Conservation (phyloP, 2,797 vertebrate genomes). For the Gymnoscopelus braueri region DNA sequence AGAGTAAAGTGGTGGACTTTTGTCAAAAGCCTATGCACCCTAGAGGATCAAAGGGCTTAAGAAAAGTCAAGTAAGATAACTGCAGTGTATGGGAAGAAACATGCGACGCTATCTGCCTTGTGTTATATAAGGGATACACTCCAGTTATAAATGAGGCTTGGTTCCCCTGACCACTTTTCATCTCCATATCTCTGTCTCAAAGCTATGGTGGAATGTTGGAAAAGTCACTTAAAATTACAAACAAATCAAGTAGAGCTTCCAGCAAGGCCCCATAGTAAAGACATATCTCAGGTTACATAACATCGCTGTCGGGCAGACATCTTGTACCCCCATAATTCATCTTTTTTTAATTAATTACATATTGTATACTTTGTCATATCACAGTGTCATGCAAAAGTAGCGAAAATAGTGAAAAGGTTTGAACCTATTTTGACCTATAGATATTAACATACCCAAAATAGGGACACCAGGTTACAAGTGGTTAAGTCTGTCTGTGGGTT, state of each 20-base stretch:
- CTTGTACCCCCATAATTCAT: no score
- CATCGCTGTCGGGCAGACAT: neutral
- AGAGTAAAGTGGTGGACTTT: no score
- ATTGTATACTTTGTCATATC: no score
- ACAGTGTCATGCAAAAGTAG: no score
- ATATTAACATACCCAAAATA: no score
- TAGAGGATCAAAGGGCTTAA: neutral
- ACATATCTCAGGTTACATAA: slow-evolving; percentile 42
- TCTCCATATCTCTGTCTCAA: slow-evolving; percentile 41
- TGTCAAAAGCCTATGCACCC: no score
- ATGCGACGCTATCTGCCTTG: neutral
- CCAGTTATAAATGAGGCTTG: slow-evolving; percentile 42
- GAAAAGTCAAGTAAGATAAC: slow-evolving; percentile 1
- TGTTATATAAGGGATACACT: slow-evolving; percentile 36
- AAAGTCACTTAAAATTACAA: slow-evolving; percentile 39
- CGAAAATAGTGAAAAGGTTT: no score
- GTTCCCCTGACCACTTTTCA: slow-evolving; percentile 25
- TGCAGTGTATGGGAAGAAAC: slow-evolving; percentile 16
- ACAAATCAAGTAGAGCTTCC: slow-evolving; percentile 42
- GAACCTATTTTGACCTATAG: no score
- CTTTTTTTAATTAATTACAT: no score
- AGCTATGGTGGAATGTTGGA: slow-evolving; percentile 44
- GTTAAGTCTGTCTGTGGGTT: no score
- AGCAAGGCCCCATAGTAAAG: slow-evolving; percentile 27
- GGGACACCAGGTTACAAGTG: no score